Conservation (phyloP, 2,797 vertebrate species). For the Sebastes kiyomatsui region DNA sequence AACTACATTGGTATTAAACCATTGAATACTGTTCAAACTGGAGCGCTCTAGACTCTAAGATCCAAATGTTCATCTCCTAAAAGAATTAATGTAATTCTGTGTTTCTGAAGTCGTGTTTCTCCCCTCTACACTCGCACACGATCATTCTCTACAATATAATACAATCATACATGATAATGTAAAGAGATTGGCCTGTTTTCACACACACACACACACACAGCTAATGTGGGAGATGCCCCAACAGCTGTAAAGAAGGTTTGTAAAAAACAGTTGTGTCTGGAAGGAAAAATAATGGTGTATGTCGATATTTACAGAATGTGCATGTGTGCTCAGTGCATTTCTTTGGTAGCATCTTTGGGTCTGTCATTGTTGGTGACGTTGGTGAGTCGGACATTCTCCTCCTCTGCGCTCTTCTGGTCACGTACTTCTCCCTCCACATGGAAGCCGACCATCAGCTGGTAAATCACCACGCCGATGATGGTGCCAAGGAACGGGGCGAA, state of each 20-base stretch:
- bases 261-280: constrained; percentile 3
- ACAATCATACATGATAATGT: constrained; percentile 32
- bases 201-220: constrained; percentile 22
- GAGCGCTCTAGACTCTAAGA: constrained; percentile 40
- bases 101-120: constrained; percentile 32
- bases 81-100: constrained; percentile 77
- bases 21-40: constrained; percentile 66
- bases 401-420: constrained; percentile 68
- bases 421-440: constrained; percentile 87
- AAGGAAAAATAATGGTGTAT: neutral
- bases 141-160: constrained; percentile 47
- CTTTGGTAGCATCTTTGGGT: constrained; percentile 56
- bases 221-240: neutral
- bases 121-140: constrained; percentile 23
- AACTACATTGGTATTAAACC: constrained; percentile 31
- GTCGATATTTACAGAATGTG: constrained; percentile 47
- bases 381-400: constrained; percentile 88
- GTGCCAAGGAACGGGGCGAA: constrained; percentile 92
- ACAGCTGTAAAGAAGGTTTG: neutral
- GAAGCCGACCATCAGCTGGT: constrained; percentile 95
- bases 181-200: constrained; percentile 12
- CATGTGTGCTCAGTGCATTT: constrained; percentile 73
- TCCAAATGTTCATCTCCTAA: constrained; percentile 25
- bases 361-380: constrained; percentile 81
- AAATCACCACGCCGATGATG: constrained; percentile 87